Evolutionary conservation across 2,797 vertebrate species (phyloP).

Genomic region (Agapornis canus): DNA sequence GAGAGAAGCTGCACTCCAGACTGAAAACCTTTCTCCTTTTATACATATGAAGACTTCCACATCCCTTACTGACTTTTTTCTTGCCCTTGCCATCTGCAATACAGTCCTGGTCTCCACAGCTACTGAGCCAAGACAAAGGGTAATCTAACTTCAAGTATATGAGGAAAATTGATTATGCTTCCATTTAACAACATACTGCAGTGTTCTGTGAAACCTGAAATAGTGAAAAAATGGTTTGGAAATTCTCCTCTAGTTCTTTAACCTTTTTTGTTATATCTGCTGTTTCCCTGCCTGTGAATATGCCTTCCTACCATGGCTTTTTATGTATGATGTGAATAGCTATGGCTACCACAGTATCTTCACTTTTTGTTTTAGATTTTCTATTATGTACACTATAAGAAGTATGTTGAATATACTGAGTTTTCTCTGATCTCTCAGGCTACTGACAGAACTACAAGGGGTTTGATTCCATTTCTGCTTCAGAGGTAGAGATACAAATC

Average conservation of each 20-base stretch:
- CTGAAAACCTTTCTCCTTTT: slow-evolving; percentile 63
- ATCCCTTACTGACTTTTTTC: slow-evolving; percentile 90
- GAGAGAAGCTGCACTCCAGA: slow-evolving; percentile 75
- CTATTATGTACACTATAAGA: neutral
- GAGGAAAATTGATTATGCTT: neutral
- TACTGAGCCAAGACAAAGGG: slow-evolving; percentile 87
- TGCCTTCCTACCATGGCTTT: neutral
- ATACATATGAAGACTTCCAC: slow-evolving; percentile 47
- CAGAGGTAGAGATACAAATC: neutral
- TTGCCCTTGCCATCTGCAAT: slow-evolving; percentile 95
- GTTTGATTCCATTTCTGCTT: neutral
- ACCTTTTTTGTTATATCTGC: neutral
- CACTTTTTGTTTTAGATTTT: neutral
- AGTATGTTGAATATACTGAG: neutral
- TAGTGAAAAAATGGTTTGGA: neutral
- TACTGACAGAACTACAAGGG: neutral
- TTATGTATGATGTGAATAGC: neutral
- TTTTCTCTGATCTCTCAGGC: neutral
- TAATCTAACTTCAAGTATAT: slow-evolving; percentile 65
- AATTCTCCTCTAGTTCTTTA: neutral
- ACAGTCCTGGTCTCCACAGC: slow-evolving; percentile 93
- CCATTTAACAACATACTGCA: neutral
- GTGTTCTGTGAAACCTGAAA: neutral
- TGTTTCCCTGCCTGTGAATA: neutral
- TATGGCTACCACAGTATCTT: neutral